Evolutionary conservation across 2,797 vertebrate species (phyloP).

Genomic region (Margarornis squamiger): DNA sequence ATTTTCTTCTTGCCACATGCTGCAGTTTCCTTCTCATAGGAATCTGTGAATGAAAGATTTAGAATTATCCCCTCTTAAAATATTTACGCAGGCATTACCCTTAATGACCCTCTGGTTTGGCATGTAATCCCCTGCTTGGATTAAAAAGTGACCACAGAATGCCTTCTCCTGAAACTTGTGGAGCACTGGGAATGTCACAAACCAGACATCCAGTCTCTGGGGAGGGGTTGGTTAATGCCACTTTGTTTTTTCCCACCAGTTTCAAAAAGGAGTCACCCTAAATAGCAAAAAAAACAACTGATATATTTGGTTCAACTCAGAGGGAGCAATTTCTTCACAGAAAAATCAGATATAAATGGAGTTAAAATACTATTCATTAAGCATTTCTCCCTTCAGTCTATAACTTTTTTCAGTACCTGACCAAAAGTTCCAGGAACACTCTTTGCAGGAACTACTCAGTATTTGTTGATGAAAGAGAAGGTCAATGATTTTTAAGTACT

Average conservation of each 20-base stretch:
- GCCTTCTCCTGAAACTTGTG: constrained; percentile 41
- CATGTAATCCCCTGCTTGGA: constrained; percentile 27
- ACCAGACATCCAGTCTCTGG: constrained; percentile 41
- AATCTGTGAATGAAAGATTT: constrained; percentile 79
- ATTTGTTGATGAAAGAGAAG: constrained; percentile 46
- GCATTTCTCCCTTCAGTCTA: constrained; percentile 21
- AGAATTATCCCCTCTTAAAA: constrained; percentile 30
- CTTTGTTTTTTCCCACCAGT: constrained; percentile 55
- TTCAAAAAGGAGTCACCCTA: constrained; percentile 41
- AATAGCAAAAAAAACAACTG: constrained; percentile 23
- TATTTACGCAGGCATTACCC: constrained; percentile 38
- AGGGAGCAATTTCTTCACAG: constrained; percentile 30
- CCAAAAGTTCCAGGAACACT: constrained; percentile 50
- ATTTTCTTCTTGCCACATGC: constrained; percentile 82
- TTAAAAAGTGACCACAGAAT: constrained; percentile 53
- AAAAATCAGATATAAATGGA: constrained; percentile 24
- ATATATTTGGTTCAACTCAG: constrained; percentile 50
- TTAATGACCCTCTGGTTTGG: constrained; percentile 43
- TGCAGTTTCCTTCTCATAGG: constrained; percentile 85
- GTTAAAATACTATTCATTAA: constrained; percentile 39
- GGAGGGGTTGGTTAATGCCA: constrained; percentile 55
- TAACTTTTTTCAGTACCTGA: constrained; percentile 45
- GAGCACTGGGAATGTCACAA: constrained; percentile 46
- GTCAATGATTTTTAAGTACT: constrained; percentile 48
- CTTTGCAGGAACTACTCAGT: not conserved